These are phyloP conservation scores for Mesembrinibis cayennensis DNA, from an alignment of 2,113 vertebrate genomes.

Conservation along the genomic window DNA sequence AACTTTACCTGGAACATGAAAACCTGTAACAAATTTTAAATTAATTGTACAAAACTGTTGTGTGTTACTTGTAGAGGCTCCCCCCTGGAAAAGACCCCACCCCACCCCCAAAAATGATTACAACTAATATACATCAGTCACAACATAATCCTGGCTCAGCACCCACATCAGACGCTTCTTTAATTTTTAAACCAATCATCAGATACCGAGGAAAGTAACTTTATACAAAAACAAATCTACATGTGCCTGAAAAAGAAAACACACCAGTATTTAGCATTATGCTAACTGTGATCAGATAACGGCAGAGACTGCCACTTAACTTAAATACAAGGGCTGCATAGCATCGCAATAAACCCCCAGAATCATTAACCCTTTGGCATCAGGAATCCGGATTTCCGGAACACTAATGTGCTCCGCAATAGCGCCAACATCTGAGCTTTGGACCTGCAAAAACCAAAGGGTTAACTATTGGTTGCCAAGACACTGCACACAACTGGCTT, in stretches of 20 bases:
- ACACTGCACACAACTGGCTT: slow-evolving; percentile 20
- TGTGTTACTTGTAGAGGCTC: slow-evolving; percentile 76
- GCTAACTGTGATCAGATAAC: slow-evolving; percentile 39
- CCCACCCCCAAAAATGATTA: slow-evolving; percentile 71
- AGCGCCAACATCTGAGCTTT: not conserved
- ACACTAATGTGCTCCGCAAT: not conserved
- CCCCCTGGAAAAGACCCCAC: slow-evolving; percentile 69
- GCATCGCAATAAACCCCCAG: slow-evolving; percentile 43
- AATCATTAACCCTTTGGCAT: slow-evolving; percentile 57
- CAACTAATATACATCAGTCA: slow-evolving; percentile 85
- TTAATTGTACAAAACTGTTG: slow-evolving; percentile 85
- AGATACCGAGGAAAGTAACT: slow-evolving; percentile 65
- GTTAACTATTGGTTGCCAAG: not conserved
- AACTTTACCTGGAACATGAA: slow-evolving; percentile 80
- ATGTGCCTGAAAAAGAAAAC: slow-evolving; percentile 73
- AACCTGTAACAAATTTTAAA: slow-evolving; percentile 84
- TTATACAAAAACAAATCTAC: slow-evolving; percentile 73
- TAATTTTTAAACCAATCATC: slow-evolving; percentile 73
- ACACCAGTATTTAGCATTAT: slow-evolving; percentile 47
- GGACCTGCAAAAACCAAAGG: slow-evolving; percentile 13
- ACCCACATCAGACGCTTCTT: slow-evolving; percentile 68
- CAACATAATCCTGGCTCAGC: slow-evolving; percentile 77
- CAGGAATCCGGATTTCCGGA: slow-evolving; percentile 34
- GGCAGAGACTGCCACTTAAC: slow-evolving; percentile 51
- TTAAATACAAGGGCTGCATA: slow-evolving; percentile 71